Evolutionary conservation across 30 jellyfish, hydroid and myxozoan species (phyloP).

Genomic region (Cassiopea xamachana): DNA sequence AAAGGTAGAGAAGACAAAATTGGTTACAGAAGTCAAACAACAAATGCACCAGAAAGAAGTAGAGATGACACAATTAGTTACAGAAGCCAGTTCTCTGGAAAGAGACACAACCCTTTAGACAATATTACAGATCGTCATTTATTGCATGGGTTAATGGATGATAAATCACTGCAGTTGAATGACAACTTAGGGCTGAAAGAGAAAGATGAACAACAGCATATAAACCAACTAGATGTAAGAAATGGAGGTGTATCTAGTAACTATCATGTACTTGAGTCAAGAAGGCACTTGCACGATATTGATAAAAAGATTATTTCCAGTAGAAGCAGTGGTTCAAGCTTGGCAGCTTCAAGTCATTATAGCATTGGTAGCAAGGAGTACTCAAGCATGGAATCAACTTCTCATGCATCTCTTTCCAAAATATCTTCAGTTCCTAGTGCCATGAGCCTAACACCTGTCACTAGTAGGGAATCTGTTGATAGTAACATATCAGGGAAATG

Average conservation of each 20-base stretch:
- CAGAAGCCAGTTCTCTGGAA: not conserved
- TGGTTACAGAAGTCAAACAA: not conserved
- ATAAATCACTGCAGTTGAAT: not conserved
- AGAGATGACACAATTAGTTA: not conserved
- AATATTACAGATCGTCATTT: not conserved
- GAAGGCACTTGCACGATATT: not conserved
- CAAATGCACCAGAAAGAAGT: too few species aligned
- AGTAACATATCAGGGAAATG: constrained; percentile 52
- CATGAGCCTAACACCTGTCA: constrained; percentile 27
- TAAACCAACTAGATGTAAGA: not conserved
- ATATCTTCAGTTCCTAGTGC: constrained; percentile 11
- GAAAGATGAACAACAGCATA: not conserved
- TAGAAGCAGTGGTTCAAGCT: not conserved
- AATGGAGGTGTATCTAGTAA: not conserved
- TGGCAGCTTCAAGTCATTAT: not conserved
- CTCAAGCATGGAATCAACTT: not conserved
- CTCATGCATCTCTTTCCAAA: not conserved
- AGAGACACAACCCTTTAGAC: not conserved
- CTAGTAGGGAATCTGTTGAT: constrained; percentile 3
- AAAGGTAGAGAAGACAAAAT: not conserved
- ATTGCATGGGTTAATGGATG: not conserved
- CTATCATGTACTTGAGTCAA: not conserved
- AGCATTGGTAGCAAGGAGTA: not conserved
- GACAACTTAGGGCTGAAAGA: not conserved
- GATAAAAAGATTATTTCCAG: not conserved